Evolutionary conservation across 2,888 invertebrate genomes (phyloP), one percentile per base, ranked within the genome.

Genomic region (Eupithecia tripunctaria): DNA sequence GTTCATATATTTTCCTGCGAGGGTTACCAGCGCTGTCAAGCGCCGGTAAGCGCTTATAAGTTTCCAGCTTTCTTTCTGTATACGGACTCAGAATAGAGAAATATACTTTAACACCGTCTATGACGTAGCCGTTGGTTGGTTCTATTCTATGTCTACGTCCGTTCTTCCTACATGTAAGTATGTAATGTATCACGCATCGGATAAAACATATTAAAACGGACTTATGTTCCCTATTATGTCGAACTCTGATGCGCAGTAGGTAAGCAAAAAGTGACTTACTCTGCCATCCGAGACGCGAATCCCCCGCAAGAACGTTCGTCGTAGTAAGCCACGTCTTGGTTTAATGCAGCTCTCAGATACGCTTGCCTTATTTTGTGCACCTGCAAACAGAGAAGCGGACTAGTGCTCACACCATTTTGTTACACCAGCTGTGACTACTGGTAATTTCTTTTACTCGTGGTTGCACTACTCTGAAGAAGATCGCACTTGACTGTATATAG

Each of bases 261-360:
- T 10, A 59, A 21, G 25, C 4, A 15, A 27, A 60, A 63, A 63
- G 15, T 36, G 1, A 86, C 95, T 95, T 93, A 97, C 97, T 97
- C 97, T 67, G 96, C 95, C 95, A 97, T 96, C 84, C 96, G 95
- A 74, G 96, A 96, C 1, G 97, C 96, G 82, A 97, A 96, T 82
- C 96, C 96, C 32, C 96, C 96, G 71, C 96, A 96, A 84, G 95
- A 95, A 81, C 96, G 94, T 12, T 95, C 87, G 86, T 97, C 97
- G 82, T 96, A 97, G 96, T 96, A 97, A 3, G 94, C 88, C 80
- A 97, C 95, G 82, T 97, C 97, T 87, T 97, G 97, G 86, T 96
- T 96, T 70, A 97, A 85, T 0, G 96, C 95, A 8, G 95, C 95
- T 78, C 92, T 92, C 72, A 97, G 91, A 85, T 96, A 97, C 78